phyloP scores from a whole-genome alignment of 2,797 vertebrate genomes.

The Hydrophis major region DNA sequence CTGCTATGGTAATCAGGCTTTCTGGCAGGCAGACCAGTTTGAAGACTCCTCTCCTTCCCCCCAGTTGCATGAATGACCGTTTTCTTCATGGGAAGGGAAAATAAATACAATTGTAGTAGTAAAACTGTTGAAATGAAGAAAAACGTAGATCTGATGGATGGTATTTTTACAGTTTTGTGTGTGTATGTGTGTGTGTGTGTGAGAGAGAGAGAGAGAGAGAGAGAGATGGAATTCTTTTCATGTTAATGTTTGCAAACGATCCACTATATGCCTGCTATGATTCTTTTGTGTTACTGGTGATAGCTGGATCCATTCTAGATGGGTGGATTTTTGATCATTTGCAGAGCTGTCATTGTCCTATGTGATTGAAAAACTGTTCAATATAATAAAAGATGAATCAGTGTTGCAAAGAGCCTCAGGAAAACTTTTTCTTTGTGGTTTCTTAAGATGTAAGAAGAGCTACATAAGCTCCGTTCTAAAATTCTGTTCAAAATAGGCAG shows the following conservation, averaged over 20 bases:
- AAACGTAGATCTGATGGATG: neutral
- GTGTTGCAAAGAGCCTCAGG: neutral
- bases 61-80: constrained; percentile 19
- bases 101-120: neutral
- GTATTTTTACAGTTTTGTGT: neutral
- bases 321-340: neutral
- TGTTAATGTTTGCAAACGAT: neutral
- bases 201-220: too few relatives aligned
- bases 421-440: neutral
- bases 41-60: constrained; percentile 24
- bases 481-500: neutral
- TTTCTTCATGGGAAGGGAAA: constrained; percentile 16
- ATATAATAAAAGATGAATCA: neutral
- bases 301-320: neutral
- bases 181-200: too few relatives aligned
- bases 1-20: constrained; percentile 26
- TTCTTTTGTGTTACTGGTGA: neutral
- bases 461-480: neutral
- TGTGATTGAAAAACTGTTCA: neutral
- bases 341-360: neutral
- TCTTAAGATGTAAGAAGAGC: neutral
- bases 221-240: neutral
- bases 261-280: neutral
- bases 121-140: neutral
- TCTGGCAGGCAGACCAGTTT: constrained; percentile 23